Evolutionary conservation across 2,113 vertebrate species (phyloP).

Genomic region (Cottus gobio): DNA sequence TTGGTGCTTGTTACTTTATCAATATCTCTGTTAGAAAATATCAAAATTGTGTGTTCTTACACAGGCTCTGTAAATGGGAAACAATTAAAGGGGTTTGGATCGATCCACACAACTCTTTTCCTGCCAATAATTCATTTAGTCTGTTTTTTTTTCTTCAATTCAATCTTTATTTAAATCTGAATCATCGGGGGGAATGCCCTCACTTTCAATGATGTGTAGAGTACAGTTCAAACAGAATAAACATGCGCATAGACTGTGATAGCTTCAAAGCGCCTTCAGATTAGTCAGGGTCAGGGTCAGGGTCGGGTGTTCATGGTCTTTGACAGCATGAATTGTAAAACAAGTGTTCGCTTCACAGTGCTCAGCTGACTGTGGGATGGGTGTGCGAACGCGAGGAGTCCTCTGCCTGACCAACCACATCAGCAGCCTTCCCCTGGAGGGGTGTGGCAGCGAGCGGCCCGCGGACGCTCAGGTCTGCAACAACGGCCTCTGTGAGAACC

Average conservation of each 20-base stretch:
- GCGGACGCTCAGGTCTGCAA: conserved; percentile 86
- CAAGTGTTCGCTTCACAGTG: conserved; percentile 80
- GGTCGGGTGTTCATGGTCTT: not conserved
- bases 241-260: too few species aligned
- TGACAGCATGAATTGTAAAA: not conserved
- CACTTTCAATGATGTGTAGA: too few species aligned
- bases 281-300: not conserved
- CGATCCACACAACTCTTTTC: too few species aligned
- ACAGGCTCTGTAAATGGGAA: not conserved
- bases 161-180: too few species aligned
- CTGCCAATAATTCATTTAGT: too few species aligned
- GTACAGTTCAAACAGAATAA: too few species aligned
- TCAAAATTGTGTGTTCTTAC: too few species aligned
- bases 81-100: not conserved
- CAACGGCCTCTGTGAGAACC: conserved; percentile 90
- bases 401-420: conserved; percentile 92
- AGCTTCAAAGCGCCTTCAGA: too few species aligned
- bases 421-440: conserved; percentile 92
- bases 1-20: not conserved
- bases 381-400: conserved; percentile 87
- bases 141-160: too few species aligned
- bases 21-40: not conserved
- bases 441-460: conserved; percentile 90
- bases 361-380: conserved; percentile 92
- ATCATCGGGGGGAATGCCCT: too few species aligned